Conservation (phyloP, 2,888 invertebrate genomes). For the Tipula vernalis region DNA sequence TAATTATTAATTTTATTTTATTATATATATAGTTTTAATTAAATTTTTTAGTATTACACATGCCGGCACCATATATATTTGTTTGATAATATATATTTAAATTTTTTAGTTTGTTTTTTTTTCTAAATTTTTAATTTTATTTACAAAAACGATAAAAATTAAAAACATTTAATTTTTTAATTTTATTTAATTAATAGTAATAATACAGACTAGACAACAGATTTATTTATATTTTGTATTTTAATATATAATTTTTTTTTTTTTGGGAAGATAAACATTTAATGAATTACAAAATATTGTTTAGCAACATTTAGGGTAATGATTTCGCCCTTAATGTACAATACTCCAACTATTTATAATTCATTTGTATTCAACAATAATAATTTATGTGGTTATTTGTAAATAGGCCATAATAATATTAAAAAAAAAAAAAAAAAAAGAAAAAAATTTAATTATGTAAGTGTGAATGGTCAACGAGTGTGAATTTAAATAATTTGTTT, state of each 20-base stretch:
- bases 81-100: background rate
- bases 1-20: background rate
- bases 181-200: background rate
- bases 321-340: background rate
- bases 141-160: background rate
- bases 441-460: background rate
- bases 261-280: background rate
- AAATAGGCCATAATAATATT: background rate
- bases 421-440: background rate
- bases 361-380: background rate
- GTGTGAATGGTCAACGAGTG: slow-evolving; percentile 4
- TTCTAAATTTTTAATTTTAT: background rate
- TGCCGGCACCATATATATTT: slow-evolving; percentile 7
- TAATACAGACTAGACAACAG: slow-evolving; percentile 10
- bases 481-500: background rate
- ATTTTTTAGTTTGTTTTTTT: background rate
- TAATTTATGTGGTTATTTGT: background rate
- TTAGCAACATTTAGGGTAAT: background rate
- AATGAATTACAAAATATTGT: background rate
- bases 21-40: background rate
- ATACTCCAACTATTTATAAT: background rate
- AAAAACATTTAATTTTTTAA: slow-evolving; percentile 5
- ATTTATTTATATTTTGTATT: background rate
- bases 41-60: background rate
- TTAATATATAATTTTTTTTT: background rate